Evolutionary conservation across 2,113 vertebrate species (phyloP), one percentile per base, ranked within the genome.

Genomic region (Eurypyga helias): DNA sequence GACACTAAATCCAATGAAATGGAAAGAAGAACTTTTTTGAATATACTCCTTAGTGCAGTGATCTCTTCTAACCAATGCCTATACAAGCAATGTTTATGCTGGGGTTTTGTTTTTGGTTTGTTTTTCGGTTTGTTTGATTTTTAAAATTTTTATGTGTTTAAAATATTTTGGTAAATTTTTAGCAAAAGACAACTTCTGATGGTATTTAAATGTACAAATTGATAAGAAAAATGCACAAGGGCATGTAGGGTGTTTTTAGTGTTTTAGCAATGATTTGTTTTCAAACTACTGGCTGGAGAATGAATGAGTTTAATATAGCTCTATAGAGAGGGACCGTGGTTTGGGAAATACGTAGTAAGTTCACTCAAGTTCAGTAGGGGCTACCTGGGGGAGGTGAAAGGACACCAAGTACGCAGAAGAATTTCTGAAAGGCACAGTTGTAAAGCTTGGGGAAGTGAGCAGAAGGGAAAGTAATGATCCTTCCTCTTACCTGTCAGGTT

Each of bases 141-240:
- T 97, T 97, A 97, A 95, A 96, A 98, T 99, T 99, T 99, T 98
- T 99, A 99, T 98, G 99, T 99, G 97, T 99, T 99, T 96, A 98
- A 98, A 98, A 98, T 98, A 99, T 99, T 99, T 99, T 99, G 99
- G 98, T 99, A 99, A 98, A 94, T 98, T 99, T 99, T 99, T 99
- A 99, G 98, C 98, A 98, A 98, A 96, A 98, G 97, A 97, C 96
- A 98, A 98, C 97, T 98, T 98, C 96, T 96, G 98, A 98, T 97
- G 96, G 99, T 98, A 98, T 99, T 99, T 99, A 99, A 98, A 97
- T 98, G 98, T 98, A 98, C 86, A 90, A 92, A 96, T 98, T 97
- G 96, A 94, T 98, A 98, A 98, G 96, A 97, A 88, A 96, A 98
- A 98, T 98, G 92, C 92, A 98, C 95, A 97, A 96, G 67, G 96